Conservation (phyloP, 1,140 invertebrate genomes). For the Formica selysi region DNA sequence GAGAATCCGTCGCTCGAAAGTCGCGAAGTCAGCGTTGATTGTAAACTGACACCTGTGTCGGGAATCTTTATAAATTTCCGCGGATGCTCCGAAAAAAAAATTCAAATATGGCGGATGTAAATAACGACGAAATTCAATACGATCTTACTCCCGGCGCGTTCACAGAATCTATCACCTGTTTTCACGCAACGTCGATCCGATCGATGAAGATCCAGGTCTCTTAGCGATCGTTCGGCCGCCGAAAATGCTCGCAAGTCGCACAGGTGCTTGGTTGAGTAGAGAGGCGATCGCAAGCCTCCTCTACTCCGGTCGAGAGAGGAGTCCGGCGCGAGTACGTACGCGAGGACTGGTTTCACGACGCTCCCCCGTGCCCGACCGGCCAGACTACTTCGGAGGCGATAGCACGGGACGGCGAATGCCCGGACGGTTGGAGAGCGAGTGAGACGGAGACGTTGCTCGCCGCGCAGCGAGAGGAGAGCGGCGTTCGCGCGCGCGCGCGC, state of each 20-base stretch:
- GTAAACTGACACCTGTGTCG: background rate
- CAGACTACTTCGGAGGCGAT: slow-evolving; percentile 76
- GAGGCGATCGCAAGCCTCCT: slow-evolving; percentile 44
- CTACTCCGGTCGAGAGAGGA: slow-evolving; percentile 51
- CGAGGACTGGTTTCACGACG: slow-evolving; percentile 78
- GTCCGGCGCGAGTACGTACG: slow-evolving; percentile 57
- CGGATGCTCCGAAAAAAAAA: background rate
- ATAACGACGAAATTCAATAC: background rate
- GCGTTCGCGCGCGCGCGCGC: slow-evolving; percentile 37
- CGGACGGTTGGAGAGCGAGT: slow-evolving; percentile 13
- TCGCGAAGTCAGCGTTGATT: background rate
- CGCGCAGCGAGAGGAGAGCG: slow-evolving; percentile 40
- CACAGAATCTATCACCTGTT: background rate
- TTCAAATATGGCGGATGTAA: slow-evolving; percentile 5
- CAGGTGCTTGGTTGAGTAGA: slow-evolving; percentile 62
- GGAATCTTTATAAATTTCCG: background rate
- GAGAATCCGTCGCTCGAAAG: background rate
- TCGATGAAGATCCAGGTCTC: no score
- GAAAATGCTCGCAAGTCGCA: slow-evolving; percentile 42
- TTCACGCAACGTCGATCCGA: background rate
- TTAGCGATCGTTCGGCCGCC: background rate
- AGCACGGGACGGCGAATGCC: slow-evolving; percentile 51
- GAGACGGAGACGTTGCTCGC: slow-evolving; percentile 31
- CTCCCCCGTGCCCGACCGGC: slow-evolving; percentile 74
- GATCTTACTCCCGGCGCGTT: background rate